phyloP scores from a whole-genome alignment of 2,888 invertebrate genomes.

The Oligia fasciuncula region DNA sequence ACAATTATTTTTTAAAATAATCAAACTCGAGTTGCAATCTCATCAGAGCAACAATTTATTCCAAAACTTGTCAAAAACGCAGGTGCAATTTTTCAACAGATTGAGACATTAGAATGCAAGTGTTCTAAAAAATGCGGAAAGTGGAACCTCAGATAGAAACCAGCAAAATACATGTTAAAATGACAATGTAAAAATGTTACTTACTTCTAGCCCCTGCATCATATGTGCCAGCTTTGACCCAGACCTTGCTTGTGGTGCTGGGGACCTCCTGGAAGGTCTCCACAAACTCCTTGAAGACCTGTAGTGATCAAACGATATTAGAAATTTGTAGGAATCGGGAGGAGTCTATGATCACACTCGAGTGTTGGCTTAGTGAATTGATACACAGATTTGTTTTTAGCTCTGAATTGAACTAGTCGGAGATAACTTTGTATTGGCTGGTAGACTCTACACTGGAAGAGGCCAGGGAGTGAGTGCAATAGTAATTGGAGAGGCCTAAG shows the following conservation, averaged over 20 bases:
- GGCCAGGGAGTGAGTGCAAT: neutral
- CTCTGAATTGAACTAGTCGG: neutral
- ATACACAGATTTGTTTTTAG: neutral
- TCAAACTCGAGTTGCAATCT: neutral
- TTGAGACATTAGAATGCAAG: neutral
- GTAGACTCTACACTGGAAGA: neutral
- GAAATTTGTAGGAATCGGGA: neutral
- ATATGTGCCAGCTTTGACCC: constrained; percentile 99
- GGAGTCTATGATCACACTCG: neutral
- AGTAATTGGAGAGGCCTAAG: neutral
- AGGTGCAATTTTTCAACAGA: neutral
- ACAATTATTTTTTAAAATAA: no score
- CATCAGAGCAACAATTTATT: neutral
- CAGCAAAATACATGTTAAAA: neutral
- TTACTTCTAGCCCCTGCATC: constrained; percentile 97
- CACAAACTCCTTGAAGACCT: constrained; percentile 99
- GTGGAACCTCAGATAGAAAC: neutral
- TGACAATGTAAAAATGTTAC: constrained; percentile 67
- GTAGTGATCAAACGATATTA: constrained; percentile 52
- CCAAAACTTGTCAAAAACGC: neutral
- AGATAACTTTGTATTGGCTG: neutral
- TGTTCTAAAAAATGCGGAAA: neutral
- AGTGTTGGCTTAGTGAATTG: no score
- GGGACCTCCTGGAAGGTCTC: constrained; percentile 98
- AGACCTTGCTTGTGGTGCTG: constrained; percentile 95